Evolutionary conservation across 2,797 vertebrate species (phyloP), one percentile per base, ranked within the genome.

Genomic region (Caiman crocodilus): DNA sequence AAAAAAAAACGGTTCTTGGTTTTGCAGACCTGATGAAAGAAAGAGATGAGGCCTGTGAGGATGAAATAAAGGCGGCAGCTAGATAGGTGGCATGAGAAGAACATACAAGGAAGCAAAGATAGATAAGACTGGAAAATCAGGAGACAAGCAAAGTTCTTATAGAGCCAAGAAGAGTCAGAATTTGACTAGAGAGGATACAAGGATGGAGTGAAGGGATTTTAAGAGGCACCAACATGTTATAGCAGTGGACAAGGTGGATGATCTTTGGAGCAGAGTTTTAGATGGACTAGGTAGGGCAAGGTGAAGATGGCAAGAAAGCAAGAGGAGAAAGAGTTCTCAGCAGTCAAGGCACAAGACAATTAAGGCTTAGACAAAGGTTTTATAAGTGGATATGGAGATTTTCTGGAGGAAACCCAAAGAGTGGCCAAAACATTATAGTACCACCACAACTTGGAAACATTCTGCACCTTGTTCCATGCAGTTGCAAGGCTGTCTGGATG

Each of bases 141-240:
- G 69, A 88, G 88, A 13, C 23, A 84, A 89, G 85, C 10, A 9
- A 14, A 28, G 3, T 58, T 88, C 42, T 85, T 28, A 88, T 93
- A 85, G 56, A 18, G 81, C 32, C 87, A 55, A 7, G 56, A n/a
- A 58, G 82, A 73, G 23, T 74, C 58, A 63, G n/a, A 42, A 32
- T 85, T 28, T 17, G 23, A 76, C 76, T 76, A 74, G 17, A 57
- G 61, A 76, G 23, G 23, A 30, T 63, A 61, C 30, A 42, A 32
- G 67, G 67, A 42, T 30, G 80, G 30, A 61, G 50, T 28, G 11
- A 80, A 5, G 14, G 20, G 85, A 63, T n/a, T 60, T 88, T 57
- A n/a, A 89, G 12, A 91, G 88, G 26, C 82, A 8, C 18, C 18
- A 91, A 82, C 42, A 82, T 50, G 50, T 60, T 89, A 20, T 84